Conservation (phyloP, 2,113 vertebrate species). For the Acinonyx jubatus region DNA sequence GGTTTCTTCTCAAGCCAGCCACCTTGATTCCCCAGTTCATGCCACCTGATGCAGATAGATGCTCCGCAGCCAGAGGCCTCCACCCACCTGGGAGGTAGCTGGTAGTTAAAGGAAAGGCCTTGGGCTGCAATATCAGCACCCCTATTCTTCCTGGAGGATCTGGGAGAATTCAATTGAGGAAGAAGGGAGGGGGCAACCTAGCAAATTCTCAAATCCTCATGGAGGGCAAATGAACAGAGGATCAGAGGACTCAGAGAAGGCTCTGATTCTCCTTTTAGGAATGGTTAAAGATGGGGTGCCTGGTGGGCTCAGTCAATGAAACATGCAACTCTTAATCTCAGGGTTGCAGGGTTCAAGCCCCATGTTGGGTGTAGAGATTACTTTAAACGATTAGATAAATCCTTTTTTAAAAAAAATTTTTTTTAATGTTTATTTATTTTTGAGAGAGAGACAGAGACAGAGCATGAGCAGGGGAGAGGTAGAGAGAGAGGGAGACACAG, state of each 20-base stretch:
- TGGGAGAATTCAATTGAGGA: background rate
- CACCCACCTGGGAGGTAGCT: background rate
- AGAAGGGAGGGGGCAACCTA: background rate
- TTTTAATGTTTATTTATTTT: too few relatives aligned
- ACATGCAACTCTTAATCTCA: too few relatives aligned
- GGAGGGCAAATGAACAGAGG: constrained; percentile 2
- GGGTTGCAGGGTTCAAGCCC: too few relatives aligned
- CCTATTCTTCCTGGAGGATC: background rate
- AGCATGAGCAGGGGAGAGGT: too few relatives aligned
- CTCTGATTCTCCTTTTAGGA: background rate
- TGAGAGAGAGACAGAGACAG: too few relatives aligned
- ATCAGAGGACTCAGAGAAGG: background rate
- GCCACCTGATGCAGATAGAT: background rate
- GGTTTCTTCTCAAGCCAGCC: background rate
- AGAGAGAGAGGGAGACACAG: too few relatives aligned
- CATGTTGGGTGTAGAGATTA: too few relatives aligned
- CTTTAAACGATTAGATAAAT: too few relatives aligned
- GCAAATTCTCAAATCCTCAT: background rate
- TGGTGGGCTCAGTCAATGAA: too few relatives aligned
- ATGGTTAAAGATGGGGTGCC: background rate
- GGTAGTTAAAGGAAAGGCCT: background rate
- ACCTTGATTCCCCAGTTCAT: background rate
- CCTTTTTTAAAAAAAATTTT: too few relatives aligned
- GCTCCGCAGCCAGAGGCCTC: background rate
- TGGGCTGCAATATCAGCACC: background rate